phyloP scores from a whole-genome alignment of 2,113 vertebrate species.

The Pyrgilauda ruficollis region DNA sequence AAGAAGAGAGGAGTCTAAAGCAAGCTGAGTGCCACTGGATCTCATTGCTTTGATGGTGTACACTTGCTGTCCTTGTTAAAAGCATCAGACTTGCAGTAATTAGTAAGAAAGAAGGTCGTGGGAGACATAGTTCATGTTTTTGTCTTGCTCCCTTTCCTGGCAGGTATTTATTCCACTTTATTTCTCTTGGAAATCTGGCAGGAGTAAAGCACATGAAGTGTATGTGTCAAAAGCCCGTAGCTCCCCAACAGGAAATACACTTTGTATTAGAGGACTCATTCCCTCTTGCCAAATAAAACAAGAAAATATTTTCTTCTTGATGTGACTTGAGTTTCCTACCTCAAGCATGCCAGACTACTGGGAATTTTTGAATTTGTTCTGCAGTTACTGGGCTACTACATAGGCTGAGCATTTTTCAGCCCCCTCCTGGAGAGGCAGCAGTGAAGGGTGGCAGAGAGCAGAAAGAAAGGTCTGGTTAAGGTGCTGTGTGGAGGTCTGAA shows the following conservation, averaged over 20 bases:
- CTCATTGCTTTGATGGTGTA: not conserved
- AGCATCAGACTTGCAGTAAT: not conserved
- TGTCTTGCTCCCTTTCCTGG: constrained; percentile 22
- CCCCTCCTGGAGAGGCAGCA: not conserved
- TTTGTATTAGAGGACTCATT: not conserved
- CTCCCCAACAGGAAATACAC: not conserved
- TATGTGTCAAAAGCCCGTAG: not conserved
- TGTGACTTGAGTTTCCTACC: not conserved
- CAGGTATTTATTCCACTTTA: not conserved
- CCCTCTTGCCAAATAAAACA: constrained; percentile 33
- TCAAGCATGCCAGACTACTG: not conserved
- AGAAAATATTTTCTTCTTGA: constrained; percentile 33
- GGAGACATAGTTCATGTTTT: not conserved
- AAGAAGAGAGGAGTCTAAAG: not conserved
- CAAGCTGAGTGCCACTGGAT: not conserved
- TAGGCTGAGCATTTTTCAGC: not conserved
- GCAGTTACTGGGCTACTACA: not conserved
- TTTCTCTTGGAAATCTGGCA: constrained; percentile 33
- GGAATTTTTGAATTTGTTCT: not conserved
- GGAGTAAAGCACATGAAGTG: not conserved
- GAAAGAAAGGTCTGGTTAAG: not conserved
- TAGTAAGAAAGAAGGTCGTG: not conserved
- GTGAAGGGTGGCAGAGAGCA: not conserved
- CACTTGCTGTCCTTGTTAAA: not conserved
- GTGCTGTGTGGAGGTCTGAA: not conserved